phyloP scores from a whole-genome alignment of 2,113 vertebrate genomes.

The Paracyprichromis sp. region DNA sequence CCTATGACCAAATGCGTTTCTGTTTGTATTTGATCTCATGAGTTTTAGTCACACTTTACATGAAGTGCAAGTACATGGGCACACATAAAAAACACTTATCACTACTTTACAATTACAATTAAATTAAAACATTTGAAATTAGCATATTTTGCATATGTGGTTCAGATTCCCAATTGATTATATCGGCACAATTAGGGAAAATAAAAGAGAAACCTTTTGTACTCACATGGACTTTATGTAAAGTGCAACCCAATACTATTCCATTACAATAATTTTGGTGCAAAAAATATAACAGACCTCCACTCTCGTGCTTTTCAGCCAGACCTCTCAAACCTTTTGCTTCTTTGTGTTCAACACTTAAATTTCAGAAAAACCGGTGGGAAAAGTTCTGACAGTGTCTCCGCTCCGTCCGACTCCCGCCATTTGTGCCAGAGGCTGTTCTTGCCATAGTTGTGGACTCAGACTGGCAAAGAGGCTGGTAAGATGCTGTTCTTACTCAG shows the following conservation, averaged over 20 bases:
- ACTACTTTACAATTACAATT: not conserved
- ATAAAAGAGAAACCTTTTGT: not conserved
- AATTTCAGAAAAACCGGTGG: slow-evolving; percentile 18
- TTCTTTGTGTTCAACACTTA: slow-evolving; percentile 31
- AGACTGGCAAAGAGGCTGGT: slow-evolving; percentile 51
- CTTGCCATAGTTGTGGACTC: slow-evolving; percentile 47
- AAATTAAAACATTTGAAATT: not conserved
- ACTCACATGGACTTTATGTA: slow-evolving; percentile 24
- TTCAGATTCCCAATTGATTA: not conserved
- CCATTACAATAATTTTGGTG: not conserved
- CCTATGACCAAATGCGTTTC: not conserved
- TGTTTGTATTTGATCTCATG: not conserved
- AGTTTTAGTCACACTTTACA: slow-evolving; percentile 32
- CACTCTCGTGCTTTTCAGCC: slow-evolving; percentile 13
- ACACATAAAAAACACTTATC: not conserved
- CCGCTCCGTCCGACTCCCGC: slow-evolving; percentile 37
- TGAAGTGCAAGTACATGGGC: not conserved
- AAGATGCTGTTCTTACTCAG: slow-evolving; percentile 44
- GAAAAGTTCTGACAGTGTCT: slow-evolving; percentile 34
- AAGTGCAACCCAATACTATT: slow-evolving; percentile 25
- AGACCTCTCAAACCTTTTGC: slow-evolving; percentile 40
- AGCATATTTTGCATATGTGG: not conserved
- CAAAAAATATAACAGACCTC: slow-evolving; percentile 41
- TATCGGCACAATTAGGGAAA: not conserved
- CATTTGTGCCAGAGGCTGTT: slow-evolving; percentile 39